These are phyloP conservation scores for Andinoacara biseriatus DNA, from an alignment of 2,113 vertebrate genomes.

Conservation along the genomic window DNA sequence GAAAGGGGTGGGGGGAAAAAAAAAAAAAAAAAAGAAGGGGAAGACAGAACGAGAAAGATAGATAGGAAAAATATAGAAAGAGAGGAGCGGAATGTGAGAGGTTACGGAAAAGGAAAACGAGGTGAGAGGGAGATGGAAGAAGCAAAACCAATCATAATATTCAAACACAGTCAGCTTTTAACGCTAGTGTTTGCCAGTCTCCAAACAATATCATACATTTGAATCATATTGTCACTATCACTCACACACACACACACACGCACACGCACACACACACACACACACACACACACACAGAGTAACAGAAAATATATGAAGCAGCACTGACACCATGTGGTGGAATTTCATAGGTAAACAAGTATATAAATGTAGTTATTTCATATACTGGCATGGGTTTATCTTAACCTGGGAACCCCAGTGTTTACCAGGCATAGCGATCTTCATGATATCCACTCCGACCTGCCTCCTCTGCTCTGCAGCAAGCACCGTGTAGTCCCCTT, in stretches of 20 bases:
- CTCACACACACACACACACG: no score
- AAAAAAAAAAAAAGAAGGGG: not conserved
- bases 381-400: not conserved
- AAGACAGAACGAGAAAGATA: not conserved
- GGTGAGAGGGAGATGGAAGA: no score
- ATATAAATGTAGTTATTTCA: not conserved
- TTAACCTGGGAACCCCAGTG: not conserved
- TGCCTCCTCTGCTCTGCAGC: slow-evolving; percentile 89
- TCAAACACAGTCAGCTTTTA: not conserved
- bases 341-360: not conserved
- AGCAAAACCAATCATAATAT: not conserved
- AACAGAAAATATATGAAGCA: not conserved
- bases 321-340: slow-evolving; percentile 66
- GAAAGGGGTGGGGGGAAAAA: not conserved
- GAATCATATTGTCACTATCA: not conserved
- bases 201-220: not conserved
- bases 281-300: not conserved
- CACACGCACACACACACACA: not conserved
- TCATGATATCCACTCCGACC: slow-evolving; percentile 96
- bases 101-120: not conserved
- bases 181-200: not conserved
- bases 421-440: slow-evolving; percentile 90
- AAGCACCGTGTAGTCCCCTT: slow-evolving; percentile 93
- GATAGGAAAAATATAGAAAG: not conserved
- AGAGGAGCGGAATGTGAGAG: not conserved